Evolutionary conservation across 2,888 invertebrate species (phyloP).

Genomic region (Imbricaverruca yamaguchii): DNA sequence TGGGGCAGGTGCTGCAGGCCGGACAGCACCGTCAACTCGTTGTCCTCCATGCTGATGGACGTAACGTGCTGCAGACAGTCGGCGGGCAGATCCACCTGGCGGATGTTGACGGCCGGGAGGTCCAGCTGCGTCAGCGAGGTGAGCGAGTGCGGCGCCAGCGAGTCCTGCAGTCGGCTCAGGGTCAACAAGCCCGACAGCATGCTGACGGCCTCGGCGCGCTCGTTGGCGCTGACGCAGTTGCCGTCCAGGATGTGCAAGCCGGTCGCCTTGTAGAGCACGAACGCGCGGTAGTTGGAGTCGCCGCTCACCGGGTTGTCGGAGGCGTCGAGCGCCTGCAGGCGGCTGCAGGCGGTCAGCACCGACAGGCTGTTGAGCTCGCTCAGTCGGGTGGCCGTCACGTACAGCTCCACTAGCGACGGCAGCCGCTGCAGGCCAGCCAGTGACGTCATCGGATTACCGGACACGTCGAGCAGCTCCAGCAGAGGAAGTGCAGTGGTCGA

Average conservation of each 20-base stretch:
- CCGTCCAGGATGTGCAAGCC: conserved; percentile 15
- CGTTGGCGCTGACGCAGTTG: neutral
- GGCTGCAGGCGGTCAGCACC: neutral
- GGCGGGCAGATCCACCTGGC: neutral
- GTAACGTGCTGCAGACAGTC: neutral
- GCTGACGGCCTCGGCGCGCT: neutral
- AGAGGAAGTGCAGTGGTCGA: neutral
- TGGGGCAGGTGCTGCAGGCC: conserved; percentile 9
- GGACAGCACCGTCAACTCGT: neutral
- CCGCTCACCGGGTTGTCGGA: neutral
- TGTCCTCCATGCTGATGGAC: neutral
- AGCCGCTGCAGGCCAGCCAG: neutral
- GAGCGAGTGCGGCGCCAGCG: neutral
- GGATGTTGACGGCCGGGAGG: neutral
- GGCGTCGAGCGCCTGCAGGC: neutral
- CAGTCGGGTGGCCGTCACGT: neutral
- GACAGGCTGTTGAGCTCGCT: neutral
- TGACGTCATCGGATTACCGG: neutral
- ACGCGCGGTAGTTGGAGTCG: conserved; percentile 1
- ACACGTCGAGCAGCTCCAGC: conserved; percentile 13
- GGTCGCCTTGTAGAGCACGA: neutral
- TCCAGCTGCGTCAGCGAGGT: conserved; percentile 1
- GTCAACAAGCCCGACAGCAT: neutral
- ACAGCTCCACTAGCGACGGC: neutral
- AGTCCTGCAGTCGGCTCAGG: neutral